Conservation (phyloP, 2,113 vertebrate species). For the Empidonax alnorum region DNA sequence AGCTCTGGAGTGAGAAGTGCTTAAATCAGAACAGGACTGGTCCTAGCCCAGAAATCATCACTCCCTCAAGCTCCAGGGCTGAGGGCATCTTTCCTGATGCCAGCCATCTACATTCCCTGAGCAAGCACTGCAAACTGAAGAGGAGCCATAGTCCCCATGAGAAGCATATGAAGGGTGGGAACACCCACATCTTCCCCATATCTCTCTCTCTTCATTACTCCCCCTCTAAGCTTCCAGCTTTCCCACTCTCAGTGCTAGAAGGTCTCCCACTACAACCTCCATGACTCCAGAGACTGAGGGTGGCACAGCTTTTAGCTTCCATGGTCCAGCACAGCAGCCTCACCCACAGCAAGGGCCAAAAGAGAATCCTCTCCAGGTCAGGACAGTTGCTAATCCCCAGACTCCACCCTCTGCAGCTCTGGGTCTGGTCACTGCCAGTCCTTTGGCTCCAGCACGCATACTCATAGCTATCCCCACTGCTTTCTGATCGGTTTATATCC, state of each 20-base stretch:
- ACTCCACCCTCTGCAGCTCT: not conserved
- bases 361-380: not conserved
- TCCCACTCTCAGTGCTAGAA: not conserved
- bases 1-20: not conserved
- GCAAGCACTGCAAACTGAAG: not conserved
- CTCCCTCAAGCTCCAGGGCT: not conserved
- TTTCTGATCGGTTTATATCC: not conserved
- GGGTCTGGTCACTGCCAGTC: rapidly evolving
- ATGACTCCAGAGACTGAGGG: not conserved
- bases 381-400: not conserved
- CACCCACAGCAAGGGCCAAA: not conserved
- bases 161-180: not conserved
- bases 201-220: not conserved
- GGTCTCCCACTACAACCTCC: not conserved
- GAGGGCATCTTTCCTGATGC: not conserved
- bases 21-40: not conserved
- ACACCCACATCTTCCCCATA: not conserved
- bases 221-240: not conserved
- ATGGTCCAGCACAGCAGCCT: not conserved
- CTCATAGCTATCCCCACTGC: not conserved
- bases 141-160: not conserved
- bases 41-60: not conserved
- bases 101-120: not conserved
- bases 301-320: not conserved
- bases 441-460: not conserved